A percentile compares a stretch with the other conserved stretches of the same genome.
phyloP scores from a whole-genome alignment of 2,888 invertebrate species.

The Philaethria dido region DNA sequence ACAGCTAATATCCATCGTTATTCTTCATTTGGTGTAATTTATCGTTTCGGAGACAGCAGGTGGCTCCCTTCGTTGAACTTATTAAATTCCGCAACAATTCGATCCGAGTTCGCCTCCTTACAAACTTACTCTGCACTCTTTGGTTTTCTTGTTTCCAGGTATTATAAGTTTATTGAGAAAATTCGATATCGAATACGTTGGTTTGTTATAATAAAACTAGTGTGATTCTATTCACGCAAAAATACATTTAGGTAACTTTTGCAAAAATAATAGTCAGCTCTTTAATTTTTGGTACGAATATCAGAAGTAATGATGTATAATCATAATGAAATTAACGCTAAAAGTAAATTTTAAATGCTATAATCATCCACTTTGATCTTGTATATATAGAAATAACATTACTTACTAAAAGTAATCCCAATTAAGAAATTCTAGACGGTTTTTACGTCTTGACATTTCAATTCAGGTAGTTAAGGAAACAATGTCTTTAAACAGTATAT shows the following conservation, averaged over 20 bases:
- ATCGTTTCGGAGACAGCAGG: conserved; percentile 39
- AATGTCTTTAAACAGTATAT: no score
- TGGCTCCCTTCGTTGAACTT: conserved; percentile 40
- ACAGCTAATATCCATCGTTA: conserved; percentile 60
- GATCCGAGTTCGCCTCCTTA: conserved; percentile 39
- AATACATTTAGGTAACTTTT: not conserved
- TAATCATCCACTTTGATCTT: no score
- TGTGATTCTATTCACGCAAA: not conserved
- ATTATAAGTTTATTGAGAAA: conserved; percentile 37
- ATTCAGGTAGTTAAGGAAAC: no score
- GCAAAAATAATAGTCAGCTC: not conserved
- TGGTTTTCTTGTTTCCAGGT: conserved; percentile 27
- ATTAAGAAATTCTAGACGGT: no score
- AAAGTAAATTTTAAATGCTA: no score
- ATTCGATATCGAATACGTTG: conserved; percentile 26
- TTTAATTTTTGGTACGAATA: not conserved
- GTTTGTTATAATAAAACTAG: not conserved
- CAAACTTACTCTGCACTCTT: conserved; percentile 28
- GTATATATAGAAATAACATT: no score
- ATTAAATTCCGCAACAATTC: conserved; percentile 46
- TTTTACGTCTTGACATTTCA: no score
- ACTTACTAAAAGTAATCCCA: no score
- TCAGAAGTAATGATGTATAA: no score
- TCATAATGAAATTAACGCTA: no score
- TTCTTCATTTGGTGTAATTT: conserved; percentile 57